Percentiles rank a stretch among this genome's conserved stretches.
These are phyloP conservation scores for Hippocampus barbouri DNA, from an alignment of 2,113 vertebrate species.

Conservation along the genomic window DNA sequence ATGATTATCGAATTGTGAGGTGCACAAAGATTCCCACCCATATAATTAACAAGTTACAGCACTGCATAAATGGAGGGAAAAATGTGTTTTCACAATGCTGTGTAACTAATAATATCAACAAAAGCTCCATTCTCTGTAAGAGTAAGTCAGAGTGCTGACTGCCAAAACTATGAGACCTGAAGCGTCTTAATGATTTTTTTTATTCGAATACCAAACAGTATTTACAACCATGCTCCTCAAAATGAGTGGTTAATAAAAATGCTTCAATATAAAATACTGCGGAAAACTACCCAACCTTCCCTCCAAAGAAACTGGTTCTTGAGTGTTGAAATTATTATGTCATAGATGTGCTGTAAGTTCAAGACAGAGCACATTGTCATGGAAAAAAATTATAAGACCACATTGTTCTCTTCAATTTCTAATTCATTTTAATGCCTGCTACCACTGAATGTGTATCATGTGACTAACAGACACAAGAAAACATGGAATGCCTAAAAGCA, in stretches of 20 bases:
- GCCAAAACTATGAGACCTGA: neutral
- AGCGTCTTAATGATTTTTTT: neutral
- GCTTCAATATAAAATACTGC: neutral
- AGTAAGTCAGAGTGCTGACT: neutral
- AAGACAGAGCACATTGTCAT: too few species aligned
- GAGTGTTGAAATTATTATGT: neutral
- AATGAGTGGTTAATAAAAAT: neutral
- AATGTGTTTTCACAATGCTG: neutral
- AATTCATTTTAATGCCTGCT: too few species aligned
- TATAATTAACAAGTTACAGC: neutral
- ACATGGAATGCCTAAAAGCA: too few species aligned
- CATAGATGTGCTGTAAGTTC: too few species aligned
- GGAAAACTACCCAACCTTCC: neutral
- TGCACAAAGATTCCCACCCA: too few species aligned
- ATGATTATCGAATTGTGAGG: too few species aligned
- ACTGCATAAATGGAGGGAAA: neutral
- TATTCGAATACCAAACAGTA: neutral
- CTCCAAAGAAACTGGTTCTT: neutral
- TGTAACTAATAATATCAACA: conserved; percentile 8
- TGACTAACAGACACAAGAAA: too few species aligned
- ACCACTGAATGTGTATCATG: too few species aligned
- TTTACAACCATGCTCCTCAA: neutral
- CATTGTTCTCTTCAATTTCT: too few species aligned
- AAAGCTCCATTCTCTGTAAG: neutral
- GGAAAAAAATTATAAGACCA: too few species aligned